Base-by-base conservation (phyloP, 2,797 vertebrate genomes). In the Poecile montanus region DNA sequence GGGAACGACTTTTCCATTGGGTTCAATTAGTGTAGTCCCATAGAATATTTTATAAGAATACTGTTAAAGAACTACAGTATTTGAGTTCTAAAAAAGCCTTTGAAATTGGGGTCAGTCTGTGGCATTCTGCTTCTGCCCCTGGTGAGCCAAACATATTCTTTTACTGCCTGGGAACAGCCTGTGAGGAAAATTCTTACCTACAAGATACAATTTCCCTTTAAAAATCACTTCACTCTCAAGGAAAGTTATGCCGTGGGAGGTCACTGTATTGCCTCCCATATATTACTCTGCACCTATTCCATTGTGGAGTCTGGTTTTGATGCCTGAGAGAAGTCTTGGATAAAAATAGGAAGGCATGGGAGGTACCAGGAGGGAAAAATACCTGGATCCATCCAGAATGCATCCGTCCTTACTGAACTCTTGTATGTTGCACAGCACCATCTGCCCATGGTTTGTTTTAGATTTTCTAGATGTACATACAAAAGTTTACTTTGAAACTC, bases 41-140 rank as follows among this genome's bases (percentile, higher is more conserved):
- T 40, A 66, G 81, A 94, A 73, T 67, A 81, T 82, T 94, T 90
- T 81, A 62, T 74, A 91, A 53, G 78, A 62, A 81, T 42, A 50
- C 15, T 83, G 32, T 50, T 84, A 57, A 8, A 89, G 47, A 66
- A 86, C 81, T 81, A 25, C 9, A 73, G 22, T 66, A 68, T 92
- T 66, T 48, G 16, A 91, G 66, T 84, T 85, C 17, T 57, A 50
- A 84, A 79, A 65, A 77, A 19, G 1, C 5, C 48, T 91, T 94
- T 85, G 74, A 91, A 93, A 81, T 53, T 25, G 4, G 29, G n/a
- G 16, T 79, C 48, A 85, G 36, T 58, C 77, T 89, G 34, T 51
- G 45, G 16, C 29, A 73, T 86, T 85, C 60, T 81, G 4, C 29
- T 89, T 85, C 58, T 89, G 65, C 17, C 61, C 25, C 50, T 51